phyloP scores from a whole-genome alignment of 1,140 invertebrate genomes.

The Liolophura sinensis region DNA sequence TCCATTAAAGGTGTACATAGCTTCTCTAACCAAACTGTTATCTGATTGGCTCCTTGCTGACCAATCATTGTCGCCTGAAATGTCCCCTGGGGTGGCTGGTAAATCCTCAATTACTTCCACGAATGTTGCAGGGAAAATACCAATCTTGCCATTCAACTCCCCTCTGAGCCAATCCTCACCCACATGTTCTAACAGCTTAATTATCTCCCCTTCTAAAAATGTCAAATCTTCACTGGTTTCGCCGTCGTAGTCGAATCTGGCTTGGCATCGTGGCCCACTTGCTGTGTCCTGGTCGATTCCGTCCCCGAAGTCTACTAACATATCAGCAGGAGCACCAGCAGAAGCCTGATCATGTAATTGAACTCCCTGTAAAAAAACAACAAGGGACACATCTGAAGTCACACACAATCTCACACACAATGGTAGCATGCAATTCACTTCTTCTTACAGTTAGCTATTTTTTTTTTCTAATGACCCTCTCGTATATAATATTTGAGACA shows the following conservation, averaged over 20 bases:
- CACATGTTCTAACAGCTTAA: conserved; percentile 72
- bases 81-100: conserved; percentile 8
- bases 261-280: conserved; percentile 58
- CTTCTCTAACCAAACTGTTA: conserved; percentile 51
- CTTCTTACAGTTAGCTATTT: too few relatives aligned
- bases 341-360: too few relatives aligned
- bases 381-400: too few relatives aligned
- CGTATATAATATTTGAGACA: too few relatives aligned
- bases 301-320: too few relatives aligned
- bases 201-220: conserved; percentile 69
- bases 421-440: too few relatives aligned
- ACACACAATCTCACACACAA: too few relatives aligned
- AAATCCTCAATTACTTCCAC: conserved; percentile 62
- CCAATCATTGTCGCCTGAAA: not conserved
- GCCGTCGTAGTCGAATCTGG: conserved; percentile 68
- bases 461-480: too few relatives aligned
- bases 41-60: conserved; percentile 4
- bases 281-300: conserved; percentile 19
- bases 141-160: conserved; percentile 68
- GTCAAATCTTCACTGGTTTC: conserved; percentile 64
- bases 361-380: too few relatives aligned
- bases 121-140: conserved; percentile 82
- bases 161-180: conserved; percentile 83
- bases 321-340: too few relatives aligned
- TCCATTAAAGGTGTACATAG: conserved; percentile 67